Evolutionary conservation across 2,888 invertebrate genomes (phyloP).

Genomic region (Drosophila melanosoma): DNA sequence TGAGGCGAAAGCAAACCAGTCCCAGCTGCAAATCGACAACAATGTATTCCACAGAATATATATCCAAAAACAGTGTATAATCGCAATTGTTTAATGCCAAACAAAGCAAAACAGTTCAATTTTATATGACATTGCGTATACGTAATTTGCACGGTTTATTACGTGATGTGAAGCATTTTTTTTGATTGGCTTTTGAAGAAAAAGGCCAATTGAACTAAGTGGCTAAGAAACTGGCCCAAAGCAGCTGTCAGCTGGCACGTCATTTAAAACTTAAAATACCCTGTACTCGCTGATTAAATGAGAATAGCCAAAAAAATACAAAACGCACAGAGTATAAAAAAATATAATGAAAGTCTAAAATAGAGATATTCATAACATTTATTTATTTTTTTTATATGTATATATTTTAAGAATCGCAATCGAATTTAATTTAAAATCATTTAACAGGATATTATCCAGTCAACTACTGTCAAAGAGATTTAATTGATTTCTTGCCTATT

Average conservation of each 20-base stretch:
- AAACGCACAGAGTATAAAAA: not conserved
- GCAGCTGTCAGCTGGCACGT: slow-evolving; percentile 53
- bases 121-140: slow-evolving; percentile 43
- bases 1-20: slow-evolving; percentile 95
- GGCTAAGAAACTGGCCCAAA: slow-evolving; percentile 31
- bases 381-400: not conserved
- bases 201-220: slow-evolving; percentile 41
- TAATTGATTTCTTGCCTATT: slow-evolving; percentile 9
- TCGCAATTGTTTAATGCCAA: slow-evolving; percentile 16
- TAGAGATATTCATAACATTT: not conserved
- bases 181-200: not conserved
- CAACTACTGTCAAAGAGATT: not conserved
- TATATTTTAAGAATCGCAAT: not conserved
- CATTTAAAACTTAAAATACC: slow-evolving; percentile 30
- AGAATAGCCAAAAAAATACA: not conserved
- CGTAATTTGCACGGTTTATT: slow-evolving; percentile 46
- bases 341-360: not conserved
- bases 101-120: slow-evolving; percentile 17
- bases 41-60: not conserved
- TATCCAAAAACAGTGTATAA: not conserved
- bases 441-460: not conserved
- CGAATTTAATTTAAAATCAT: not conserved
- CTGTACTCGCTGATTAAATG: not conserved
- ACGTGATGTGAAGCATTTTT: slow-evolving; percentile 30
- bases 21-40: slow-evolving; percentile 88